Conservation (phyloP, 1,140 invertebrate species). For the Andrena cerasifolii region DNA sequence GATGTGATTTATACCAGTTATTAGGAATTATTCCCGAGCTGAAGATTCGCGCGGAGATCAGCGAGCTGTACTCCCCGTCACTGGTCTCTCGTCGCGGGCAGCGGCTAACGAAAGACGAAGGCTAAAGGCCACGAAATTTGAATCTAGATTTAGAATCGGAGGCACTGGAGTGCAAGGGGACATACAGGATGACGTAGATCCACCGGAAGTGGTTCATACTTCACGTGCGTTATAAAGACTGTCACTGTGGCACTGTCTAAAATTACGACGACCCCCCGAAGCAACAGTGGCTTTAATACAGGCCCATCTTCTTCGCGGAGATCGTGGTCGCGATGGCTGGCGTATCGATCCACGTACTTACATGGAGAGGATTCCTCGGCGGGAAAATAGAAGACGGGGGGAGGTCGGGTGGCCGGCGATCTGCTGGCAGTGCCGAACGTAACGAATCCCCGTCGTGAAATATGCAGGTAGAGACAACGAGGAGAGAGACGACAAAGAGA, state of each 20-base stretch:
- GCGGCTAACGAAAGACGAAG: conserved; percentile 47
- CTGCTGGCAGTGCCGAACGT: not conserved
- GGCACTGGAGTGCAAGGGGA: conserved; percentile 67
- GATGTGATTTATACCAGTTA: no score
- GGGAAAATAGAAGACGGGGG: no score
- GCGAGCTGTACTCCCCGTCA: not conserved
- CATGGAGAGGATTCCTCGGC: no score
- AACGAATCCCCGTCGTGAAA: conserved; percentile 33
- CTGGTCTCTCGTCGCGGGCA: conserved; percentile 22
- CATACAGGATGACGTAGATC: conserved; percentile 66
- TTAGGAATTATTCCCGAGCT: no score
- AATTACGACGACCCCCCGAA: conserved; percentile 62
- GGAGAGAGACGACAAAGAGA: conserved; percentile 50
- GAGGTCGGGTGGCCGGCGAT: conserved; percentile 27
- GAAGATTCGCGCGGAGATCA: no score
- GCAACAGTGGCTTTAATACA: conserved; percentile 52
- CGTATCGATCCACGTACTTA: conserved; percentile 19
- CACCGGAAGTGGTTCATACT: conserved; percentile 71
- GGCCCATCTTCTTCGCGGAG: not conserved
- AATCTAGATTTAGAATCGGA: conserved; percentile 69
- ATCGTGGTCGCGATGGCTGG: not conserved
- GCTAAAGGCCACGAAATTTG: conserved; percentile 68
- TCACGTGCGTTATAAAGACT: conserved; percentile 70
- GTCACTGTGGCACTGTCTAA: conserved; percentile 69
- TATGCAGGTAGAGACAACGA: conserved; percentile 53